phyloP scores from a whole-genome alignment of 2,797 vertebrate genomes.

The Buceros bicornis region DNA sequence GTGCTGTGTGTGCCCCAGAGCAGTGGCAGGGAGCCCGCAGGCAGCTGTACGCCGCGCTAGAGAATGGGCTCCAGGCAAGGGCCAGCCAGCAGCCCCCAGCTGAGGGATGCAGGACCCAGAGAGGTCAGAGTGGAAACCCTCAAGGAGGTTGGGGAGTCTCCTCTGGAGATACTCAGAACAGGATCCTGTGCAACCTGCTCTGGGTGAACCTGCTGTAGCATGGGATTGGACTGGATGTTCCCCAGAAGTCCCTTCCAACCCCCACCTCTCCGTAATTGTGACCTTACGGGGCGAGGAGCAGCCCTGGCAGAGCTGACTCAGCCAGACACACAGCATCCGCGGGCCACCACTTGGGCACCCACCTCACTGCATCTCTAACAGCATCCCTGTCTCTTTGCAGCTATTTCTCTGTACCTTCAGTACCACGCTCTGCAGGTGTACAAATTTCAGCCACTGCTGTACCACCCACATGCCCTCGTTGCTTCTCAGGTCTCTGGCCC shows the following conservation, averaged over 20 bases:
- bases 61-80: accelerated
- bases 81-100: neutral
- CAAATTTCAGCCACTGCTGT: accelerated
- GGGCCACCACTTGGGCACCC: neutral
- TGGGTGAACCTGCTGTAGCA: no score
- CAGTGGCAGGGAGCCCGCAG: neutral
- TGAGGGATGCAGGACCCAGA: no score
- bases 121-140: no score
- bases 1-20: neutral
- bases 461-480: accelerated
- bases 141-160: no score
- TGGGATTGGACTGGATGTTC: no score
- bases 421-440: neutral
- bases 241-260: no score
- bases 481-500: neutral
- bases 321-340: neutral
- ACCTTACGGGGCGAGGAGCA: accelerated
- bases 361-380: neutral
- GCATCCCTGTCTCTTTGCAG: neutral
- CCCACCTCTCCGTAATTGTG: no score
- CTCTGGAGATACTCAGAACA: no score
- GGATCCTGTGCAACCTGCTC: no score
- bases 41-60: neutral
- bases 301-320: neutral
- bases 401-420: neutral